Evolutionary conservation across 2,113 vertebrate species (phyloP).

Genomic region (Xiphophorus maculatus): DNA sequence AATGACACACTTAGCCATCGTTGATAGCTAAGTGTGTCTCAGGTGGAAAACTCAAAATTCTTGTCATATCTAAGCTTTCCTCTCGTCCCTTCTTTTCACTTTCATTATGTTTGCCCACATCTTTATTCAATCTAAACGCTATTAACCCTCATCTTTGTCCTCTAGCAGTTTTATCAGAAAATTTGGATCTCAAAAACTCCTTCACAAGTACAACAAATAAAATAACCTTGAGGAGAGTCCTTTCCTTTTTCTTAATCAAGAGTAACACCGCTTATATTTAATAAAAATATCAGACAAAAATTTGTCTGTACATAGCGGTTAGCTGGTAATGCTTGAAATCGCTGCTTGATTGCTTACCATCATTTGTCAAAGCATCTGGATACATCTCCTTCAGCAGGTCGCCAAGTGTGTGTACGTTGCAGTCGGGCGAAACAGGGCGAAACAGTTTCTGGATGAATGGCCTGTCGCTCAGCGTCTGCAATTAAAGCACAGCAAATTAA

Average conservation of each 20-base stretch:
- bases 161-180: constrained; percentile 32
- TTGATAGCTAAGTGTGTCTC: not conserved
- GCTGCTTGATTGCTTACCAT: constrained; percentile 80
- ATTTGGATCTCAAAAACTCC: constrained; percentile 35
- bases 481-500: constrained; percentile 12
- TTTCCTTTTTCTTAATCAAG: not conserved
- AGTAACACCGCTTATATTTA: not conserved
- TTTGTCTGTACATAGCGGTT: not conserved
- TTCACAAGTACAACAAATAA: constrained; percentile 27
- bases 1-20: no score
- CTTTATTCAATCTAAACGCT: constrained; percentile 18
- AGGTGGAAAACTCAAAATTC: not conserved
- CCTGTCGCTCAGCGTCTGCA: constrained; percentile 87
- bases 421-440: constrained; percentile 89
- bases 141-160: not conserved
- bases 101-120: not conserved
- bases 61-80: not conserved
- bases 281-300: not conserved
- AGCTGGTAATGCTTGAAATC: not conserved
- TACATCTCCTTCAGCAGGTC: constrained; percentile 92
- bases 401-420: constrained; percentile 87
- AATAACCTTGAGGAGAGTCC: constrained; percentile 8
- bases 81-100: not conserved
- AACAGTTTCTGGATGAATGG: constrained; percentile 98
- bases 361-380: constrained; percentile 84